A percentile compares a stretch with the other conserved stretches of the same genome.
phyloP scores from a whole-genome alignment of 2,113 vertebrate species.

The Tragelaphus strepsiceros region DNA sequence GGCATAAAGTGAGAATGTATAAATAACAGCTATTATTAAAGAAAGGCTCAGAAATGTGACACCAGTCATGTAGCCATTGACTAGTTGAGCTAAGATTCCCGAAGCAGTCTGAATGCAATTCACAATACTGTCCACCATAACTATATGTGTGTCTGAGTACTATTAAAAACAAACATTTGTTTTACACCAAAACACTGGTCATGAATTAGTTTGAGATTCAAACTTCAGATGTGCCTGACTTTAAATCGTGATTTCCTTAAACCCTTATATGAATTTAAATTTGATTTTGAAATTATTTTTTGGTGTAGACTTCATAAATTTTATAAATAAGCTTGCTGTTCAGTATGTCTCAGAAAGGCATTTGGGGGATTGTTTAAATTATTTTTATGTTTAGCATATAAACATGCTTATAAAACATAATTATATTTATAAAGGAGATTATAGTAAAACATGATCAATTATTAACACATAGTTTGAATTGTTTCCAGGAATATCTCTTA shows the following conservation, averaged over 20 bases:
- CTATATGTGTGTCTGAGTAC: neutral
- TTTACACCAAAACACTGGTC: neutral
- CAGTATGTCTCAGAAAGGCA: neutral
- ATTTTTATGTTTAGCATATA: neutral
- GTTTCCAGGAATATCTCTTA: neutral
- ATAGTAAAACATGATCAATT: constrained; percentile 1
- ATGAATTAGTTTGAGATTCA: neutral
- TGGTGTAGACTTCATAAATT: neutral
- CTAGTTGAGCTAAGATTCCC: neutral
- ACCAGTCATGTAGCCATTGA: neutral
- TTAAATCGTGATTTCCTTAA: neutral
- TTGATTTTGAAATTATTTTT: neutral
- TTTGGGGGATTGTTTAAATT: neutral
- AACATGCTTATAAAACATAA: neutral
- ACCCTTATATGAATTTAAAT: neutral
- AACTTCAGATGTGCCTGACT: neutral
- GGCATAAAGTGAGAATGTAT: neutral
- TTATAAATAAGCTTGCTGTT: neutral
- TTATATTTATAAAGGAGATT: neutral
- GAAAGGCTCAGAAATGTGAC: neutral
- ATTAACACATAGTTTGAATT: neutral
- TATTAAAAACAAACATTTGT: neutral
- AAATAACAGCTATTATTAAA: neutral
- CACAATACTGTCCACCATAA: neutral
- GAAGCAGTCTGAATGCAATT: neutral